A percentile compares a stretch with the other conserved stretches of the same genome.
Conservation (phyloP, 2,888 invertebrate genomes). For the Phengaris alcon region DNA sequence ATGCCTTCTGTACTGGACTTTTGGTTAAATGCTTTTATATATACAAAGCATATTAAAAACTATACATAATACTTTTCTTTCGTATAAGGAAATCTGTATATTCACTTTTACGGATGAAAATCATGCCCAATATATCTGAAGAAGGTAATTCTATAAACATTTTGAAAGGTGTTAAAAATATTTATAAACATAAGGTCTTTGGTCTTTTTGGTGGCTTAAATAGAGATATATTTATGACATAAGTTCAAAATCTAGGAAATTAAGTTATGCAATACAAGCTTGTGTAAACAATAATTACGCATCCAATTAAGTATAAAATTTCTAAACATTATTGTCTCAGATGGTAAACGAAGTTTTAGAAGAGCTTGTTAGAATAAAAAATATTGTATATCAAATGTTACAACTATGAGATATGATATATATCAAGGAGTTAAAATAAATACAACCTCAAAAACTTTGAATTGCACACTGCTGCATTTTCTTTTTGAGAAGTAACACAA, state of each 20-base stretch:
- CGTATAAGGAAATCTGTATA: neutral
- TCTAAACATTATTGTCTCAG: neutral
- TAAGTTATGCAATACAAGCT: neutral
- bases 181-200: slow-evolving; percentile 21
- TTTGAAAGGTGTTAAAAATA: neutral
- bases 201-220: slow-evolving; percentile 5
- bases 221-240: neutral
- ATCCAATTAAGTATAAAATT: slow-evolving; percentile 2
- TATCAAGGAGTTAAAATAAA: neutral
- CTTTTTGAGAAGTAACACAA: neutral
- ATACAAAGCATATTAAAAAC: neutral
- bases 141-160: neutral
- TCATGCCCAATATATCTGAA: neutral
- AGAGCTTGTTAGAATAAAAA: neutral
- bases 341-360: neutral
- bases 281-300: slow-evolving; percentile 12
- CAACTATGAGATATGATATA: neutral
- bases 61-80: neutral
- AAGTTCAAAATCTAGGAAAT: neutral
- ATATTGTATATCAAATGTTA: neutral
- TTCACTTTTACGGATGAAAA: neutral
- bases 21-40: neutral
- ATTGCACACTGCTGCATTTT: neutral
- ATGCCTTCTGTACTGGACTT: slow-evolving; percentile 34
- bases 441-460: neutral